phyloP scores from a whole-genome alignment of 1,140 invertebrate species.

The Ephestia elutella region DNA sequence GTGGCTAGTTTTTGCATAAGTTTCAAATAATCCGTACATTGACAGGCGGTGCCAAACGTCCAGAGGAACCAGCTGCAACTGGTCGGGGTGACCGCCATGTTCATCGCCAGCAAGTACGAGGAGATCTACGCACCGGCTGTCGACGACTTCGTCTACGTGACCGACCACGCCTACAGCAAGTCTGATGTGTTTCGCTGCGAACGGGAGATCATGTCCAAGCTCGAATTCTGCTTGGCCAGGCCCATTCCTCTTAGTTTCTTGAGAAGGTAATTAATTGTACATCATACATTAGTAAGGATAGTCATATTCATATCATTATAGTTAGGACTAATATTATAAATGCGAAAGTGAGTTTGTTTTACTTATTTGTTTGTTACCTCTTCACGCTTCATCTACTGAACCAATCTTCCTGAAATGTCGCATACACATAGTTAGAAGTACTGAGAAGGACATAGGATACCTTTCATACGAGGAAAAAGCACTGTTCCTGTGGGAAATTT shows the following conservation, averaged over 20 bases:
- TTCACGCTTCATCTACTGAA: too few species aligned
- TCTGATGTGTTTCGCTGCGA: constrained; percentile 91
- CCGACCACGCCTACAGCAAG: constrained; percentile 90
- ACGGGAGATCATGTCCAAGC: constrained; percentile 80
- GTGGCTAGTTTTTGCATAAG: too few species aligned
- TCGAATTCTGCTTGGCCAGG: constrained; percentile 88
- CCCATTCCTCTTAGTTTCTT: constrained; percentile 93
- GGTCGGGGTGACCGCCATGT: constrained; percentile 92
- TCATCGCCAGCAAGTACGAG: constrained; percentile 96
- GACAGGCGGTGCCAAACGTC: constrained; percentile 66
- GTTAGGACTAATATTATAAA: neutral
- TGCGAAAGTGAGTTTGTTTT: neutral
- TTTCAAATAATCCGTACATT: too few species aligned
- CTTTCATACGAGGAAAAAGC: too few species aligned
- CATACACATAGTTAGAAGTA: too few species aligned
- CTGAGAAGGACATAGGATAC: too few species aligned
- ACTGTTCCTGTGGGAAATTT: too few species aligned
- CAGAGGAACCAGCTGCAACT: constrained; percentile 86
- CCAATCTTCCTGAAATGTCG: too few species aligned
- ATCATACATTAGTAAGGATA: neutral
- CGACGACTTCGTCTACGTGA: constrained; percentile 93
- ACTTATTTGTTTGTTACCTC: too few species aligned
- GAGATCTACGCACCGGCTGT: constrained; percentile 94
- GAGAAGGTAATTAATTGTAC: constrained; percentile 76
- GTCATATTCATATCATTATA: too few species aligned